These are phyloP conservation scores for Xanthia togata DNA, from an alignment of 2,888 invertebrate genomes.

Conservation along the genomic window DNA sequence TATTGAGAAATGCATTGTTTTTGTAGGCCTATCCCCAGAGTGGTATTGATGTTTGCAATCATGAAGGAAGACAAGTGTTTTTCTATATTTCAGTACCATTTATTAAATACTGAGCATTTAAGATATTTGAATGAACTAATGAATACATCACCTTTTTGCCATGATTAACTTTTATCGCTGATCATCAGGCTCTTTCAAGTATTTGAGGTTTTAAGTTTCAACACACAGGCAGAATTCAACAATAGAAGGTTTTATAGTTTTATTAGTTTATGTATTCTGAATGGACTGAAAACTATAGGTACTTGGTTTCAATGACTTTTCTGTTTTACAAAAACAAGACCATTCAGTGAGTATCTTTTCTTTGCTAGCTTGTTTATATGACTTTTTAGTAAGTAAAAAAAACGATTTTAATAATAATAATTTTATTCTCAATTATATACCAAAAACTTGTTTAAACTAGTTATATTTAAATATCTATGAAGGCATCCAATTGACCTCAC, in stretches of 20 bases:
- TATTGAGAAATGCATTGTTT: background rate
- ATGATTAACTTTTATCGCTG: background rate
- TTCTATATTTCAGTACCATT: background rate
- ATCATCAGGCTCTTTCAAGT: background rate
- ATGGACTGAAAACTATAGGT: background rate
- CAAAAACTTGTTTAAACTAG: slow-evolving; percentile 5
- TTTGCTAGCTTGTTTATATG: background rate
- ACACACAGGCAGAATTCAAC: background rate
- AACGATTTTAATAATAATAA: background rate
- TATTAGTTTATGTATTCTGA: background rate
- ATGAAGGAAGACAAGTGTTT: background rate
- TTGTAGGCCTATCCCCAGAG: background rate
- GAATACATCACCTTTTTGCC: background rate
- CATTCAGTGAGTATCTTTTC: background rate
- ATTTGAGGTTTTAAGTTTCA: background rate
- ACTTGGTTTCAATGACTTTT: background rate
- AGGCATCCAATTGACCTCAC: slow-evolving; percentile 30
- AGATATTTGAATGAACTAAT: background rate
- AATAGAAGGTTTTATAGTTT: background rate
- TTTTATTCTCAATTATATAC: background rate
- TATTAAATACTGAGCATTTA: background rate
- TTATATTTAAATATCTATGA: slow-evolving; percentile 18
- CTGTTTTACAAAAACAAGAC: background rate
- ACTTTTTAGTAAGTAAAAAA: no score
- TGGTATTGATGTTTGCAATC: background rate